phyloP scores from a whole-genome alignment of 2,888 invertebrate species.

The Heliconius ethilla region DNA sequence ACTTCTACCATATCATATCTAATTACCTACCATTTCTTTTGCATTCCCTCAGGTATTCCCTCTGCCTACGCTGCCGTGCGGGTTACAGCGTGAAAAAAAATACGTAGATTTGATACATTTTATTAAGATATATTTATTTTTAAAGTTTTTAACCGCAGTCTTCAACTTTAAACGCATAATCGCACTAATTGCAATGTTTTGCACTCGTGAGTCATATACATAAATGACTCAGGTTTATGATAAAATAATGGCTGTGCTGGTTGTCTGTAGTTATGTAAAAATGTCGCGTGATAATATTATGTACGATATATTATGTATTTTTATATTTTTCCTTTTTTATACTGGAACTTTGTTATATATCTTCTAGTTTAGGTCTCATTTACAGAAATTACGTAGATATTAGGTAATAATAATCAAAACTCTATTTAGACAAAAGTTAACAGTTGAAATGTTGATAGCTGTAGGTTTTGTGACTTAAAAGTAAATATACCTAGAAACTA shows the following conservation, averaged over 20 bases:
- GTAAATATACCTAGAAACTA: background rate
- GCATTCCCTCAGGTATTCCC: too few relatives aligned
- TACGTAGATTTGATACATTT: background rate
- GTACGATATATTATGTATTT: background rate
- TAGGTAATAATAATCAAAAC: too few relatives aligned
- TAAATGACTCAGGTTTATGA: conserved; percentile 23
- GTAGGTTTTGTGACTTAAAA: too few relatives aligned
- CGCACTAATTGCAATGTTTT: conserved; percentile 15
- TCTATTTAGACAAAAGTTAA: too few relatives aligned
- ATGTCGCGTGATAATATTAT: background rate
- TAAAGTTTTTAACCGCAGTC: background rate
- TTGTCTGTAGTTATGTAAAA: conserved; percentile 13
- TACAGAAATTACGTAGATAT: background rate
- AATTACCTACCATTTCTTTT: too few relatives aligned
- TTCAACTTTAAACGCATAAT: background rate
- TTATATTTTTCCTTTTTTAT: background rate
- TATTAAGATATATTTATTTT: background rate
- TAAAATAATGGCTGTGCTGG: conserved; percentile 2
- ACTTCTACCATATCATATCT: too few relatives aligned
- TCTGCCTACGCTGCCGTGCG: too few relatives aligned
- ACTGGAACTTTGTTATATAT: background rate
- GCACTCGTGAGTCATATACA: background rate
- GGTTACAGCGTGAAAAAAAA: too few relatives aligned
- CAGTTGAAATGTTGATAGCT: too few relatives aligned
- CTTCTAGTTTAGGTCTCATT: background rate